Evolutionary conservation across 2,113 vertebrate genomes (phyloP).

Genomic region (Mesocricetus auratus): DNA sequence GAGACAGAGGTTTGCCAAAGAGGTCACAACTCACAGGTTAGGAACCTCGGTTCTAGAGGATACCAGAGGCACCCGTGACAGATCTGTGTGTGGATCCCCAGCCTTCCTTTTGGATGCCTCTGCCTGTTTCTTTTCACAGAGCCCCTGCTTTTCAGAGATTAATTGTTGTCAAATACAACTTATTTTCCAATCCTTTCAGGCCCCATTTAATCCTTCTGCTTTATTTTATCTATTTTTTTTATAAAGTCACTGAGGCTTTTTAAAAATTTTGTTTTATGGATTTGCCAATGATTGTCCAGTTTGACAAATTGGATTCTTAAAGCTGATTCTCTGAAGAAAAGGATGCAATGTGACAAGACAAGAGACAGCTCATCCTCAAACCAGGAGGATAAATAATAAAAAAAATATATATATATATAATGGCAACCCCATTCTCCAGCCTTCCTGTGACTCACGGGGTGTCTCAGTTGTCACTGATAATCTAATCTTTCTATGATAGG

Average conservation of each 20-base stretch:
- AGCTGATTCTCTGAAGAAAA: slow-evolving; percentile 89
- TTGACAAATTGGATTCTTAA: slow-evolving; percentile 93
- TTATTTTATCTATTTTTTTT: slow-evolving; percentile 88
- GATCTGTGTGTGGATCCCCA: slow-evolving; percentile 64
- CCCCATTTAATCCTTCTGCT: slow-evolving; percentile 87
- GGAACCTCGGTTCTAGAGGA: background rate
- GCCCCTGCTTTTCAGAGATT: slow-evolving; percentile 86
- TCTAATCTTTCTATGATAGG: slow-evolving; percentile 93
- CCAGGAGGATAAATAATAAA: slow-evolving; percentile 87
- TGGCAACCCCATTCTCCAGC: slow-evolving; percentile 86
- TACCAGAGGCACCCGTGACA: background rate
- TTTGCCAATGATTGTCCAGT: slow-evolving; percentile 89
- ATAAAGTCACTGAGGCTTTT: slow-evolving; percentile 87
- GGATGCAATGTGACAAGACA: slow-evolving; percentile 89
- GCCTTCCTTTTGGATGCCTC: slow-evolving; percentile 75
- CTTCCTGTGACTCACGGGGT: slow-evolving; percentile 87
- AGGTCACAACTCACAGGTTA: background rate
- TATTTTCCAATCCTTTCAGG: slow-evolving; percentile 88
- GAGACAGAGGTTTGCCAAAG: background rate
- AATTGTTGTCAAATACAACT: slow-evolving; percentile 88
- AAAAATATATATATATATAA: slow-evolving; percentile 80
- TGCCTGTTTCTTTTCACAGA: slow-evolving; percentile 82
- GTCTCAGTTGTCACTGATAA: slow-evolving; percentile 92
- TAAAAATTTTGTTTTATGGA: slow-evolving; percentile 75
- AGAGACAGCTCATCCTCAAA: slow-evolving; percentile 91